These are phyloP conservation scores for Thinocorus orbignyianus DNA, from an alignment of 2,113 vertebrate genomes.

Conservation along the genomic window DNA sequence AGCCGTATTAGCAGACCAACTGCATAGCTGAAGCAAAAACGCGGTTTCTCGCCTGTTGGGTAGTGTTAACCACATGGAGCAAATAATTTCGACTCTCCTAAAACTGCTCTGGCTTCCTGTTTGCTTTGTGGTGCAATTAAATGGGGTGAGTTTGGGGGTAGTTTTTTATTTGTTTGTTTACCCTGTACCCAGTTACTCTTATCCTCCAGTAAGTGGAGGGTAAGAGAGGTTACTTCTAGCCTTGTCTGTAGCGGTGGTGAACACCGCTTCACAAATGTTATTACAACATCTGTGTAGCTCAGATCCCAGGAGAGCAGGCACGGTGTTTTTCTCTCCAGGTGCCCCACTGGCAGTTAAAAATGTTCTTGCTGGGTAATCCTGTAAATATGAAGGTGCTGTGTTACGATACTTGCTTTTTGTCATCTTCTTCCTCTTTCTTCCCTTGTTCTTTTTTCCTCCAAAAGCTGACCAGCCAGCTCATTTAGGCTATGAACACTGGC, in stretches of 20 bases:
- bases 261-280: neutral
- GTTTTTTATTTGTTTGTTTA: neutral
- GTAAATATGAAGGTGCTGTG: neutral
- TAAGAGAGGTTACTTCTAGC: neutral
- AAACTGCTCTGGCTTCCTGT: conserved; percentile 44
- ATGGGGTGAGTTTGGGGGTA: neutral
- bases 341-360: neutral
- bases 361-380: neutral
- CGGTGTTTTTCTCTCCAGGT: neutral
- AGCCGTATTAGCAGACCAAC: neutral
- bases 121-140: neutral
- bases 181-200: too few species aligned
- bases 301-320: neutral
- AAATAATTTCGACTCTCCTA: neutral
- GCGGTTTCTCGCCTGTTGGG: neutral
- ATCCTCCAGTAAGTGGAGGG: neutral
- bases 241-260: fast-evolving
- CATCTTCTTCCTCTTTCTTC: neutral
- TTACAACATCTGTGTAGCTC: fast-evolving
- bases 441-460: neutral
- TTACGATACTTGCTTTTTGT: neutral
- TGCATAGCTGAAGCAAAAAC: neutral
- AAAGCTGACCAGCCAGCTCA: neutral
- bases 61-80: conserved; percentile 35
- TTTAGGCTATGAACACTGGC: fast-evolving